Conservation (phyloP, 2,797 vertebrate species). For the Balearica regulorum region DNA sequence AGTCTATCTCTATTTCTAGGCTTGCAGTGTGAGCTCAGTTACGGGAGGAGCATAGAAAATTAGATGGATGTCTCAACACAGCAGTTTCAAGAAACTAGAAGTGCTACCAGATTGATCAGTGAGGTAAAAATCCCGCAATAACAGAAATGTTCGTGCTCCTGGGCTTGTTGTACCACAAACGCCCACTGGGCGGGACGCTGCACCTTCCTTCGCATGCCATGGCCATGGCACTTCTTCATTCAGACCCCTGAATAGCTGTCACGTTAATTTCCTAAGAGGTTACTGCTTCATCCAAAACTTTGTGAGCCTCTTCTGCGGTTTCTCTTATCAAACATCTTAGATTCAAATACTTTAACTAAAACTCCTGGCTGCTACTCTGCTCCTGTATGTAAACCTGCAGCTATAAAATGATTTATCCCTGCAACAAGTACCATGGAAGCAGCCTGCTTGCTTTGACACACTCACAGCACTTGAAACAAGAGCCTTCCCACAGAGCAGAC, state of each 20-base stretch:
- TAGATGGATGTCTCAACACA: not conserved
- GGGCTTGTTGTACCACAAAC: not conserved
- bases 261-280: not conserved
- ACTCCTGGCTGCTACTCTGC: not conserved
- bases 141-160: not conserved
- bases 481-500: not conserved
- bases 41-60: not conserved
- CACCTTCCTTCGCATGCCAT: not conserved
- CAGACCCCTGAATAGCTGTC: not conserved
- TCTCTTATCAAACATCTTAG: not conserved
- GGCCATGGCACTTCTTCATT: rapidly evolving
- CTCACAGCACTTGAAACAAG: not conserved
- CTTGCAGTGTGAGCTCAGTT: not conserved
- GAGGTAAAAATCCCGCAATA: not conserved
- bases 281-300: not conserved
- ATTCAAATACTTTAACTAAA: not conserved
- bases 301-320: not conserved
- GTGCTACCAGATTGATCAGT: not conserved
- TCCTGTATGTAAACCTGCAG: not conserved
- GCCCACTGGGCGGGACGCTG: not conserved
- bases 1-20: not conserved
- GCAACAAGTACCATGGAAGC: not conserved
- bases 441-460: not conserved
- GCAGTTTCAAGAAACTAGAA: not conserved
- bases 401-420: not conserved